phyloP scores from a whole-genome alignment of 2,113 vertebrate species.

The Actenoides lindsayi region DNA sequence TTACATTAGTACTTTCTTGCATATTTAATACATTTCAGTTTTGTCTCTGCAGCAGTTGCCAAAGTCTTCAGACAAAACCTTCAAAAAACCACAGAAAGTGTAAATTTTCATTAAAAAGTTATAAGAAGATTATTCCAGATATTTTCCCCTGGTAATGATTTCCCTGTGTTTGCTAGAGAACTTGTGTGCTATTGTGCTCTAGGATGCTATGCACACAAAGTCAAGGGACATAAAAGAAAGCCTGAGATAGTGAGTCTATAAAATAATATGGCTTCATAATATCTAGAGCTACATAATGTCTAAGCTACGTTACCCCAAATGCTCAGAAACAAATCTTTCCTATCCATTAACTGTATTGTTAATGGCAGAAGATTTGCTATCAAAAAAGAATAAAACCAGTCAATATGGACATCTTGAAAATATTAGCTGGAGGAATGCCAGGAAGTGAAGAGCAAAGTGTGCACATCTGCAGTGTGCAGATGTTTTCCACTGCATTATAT shows the following conservation, averaged over 20 bases:
- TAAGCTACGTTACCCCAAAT: background rate
- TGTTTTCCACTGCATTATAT: background rate
- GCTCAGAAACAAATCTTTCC: background rate
- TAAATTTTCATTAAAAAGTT: background rate
- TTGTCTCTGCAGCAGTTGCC: background rate
- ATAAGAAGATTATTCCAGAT: background rate
- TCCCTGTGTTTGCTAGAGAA: background rate
- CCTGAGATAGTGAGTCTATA: background rate
- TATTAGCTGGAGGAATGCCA: background rate
- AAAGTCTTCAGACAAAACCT: background rate
- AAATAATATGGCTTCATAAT: background rate
- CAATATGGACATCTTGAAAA: background rate
- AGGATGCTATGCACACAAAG: background rate
- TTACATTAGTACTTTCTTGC: background rate
- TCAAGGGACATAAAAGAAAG: background rate
- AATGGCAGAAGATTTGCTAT: background rate
- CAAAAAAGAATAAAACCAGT: background rate
- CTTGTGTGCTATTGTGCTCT: background rate
- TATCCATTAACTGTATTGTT: background rate
- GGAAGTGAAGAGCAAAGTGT: background rate
- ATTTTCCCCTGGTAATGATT: background rate
- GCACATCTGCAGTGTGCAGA: background rate
- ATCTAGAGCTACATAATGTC: background rate
- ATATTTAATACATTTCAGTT: constrained; percentile 27
- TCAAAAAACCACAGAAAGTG: background rate